Evolutionary conservation across 1,140 invertebrate species (phyloP).

Genomic region (Micrasema minimum): DNA sequence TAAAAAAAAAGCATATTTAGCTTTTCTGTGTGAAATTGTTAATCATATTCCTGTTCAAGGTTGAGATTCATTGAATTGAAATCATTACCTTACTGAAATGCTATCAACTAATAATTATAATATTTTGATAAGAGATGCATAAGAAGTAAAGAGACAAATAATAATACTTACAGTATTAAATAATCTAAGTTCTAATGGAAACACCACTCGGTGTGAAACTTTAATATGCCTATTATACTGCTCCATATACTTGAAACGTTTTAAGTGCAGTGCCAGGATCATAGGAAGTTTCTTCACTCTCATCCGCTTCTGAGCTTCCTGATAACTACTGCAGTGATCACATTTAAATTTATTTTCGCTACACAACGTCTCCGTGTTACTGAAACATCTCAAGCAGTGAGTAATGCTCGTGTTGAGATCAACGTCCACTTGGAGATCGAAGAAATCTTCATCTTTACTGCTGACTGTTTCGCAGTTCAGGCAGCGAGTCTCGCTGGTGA

Average conservation of each 20-base stretch:
- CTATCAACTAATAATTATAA: too few species aligned
- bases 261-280: constrained; percentile 97
- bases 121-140: too few species aligned
- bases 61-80: too few species aligned
- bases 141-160: too few species aligned
- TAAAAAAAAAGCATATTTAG: too few species aligned
- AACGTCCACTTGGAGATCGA: constrained; percentile 98
- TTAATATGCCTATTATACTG: constrained; percentile 99
- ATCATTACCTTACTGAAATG: too few species aligned
- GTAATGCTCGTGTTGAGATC: constrained; percentile 99
- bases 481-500: constrained; percentile 99
- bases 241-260: constrained; percentile 99
- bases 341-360: constrained; percentile 99
- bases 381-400: constrained; percentile 97
- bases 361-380: constrained; percentile 98
- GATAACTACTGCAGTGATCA: constrained; percentile 98
- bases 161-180: constrained; percentile 91
- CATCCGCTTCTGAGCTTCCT: constrained; percentile 98
- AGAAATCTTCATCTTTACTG: constrained; percentile 99
- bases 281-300: constrained; percentile 97
- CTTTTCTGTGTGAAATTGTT: too few species aligned
- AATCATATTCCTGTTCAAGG: too few species aligned
- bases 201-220: constrained; percentile 98
- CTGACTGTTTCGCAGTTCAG: constrained; percentile 99
- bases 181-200: constrained; percentile 95